Percentiles rank a stretch among this genome's conserved stretches.
Evolutionary conservation across 1,140 invertebrate genomes (phyloP).

Genomic region (Drosophila sturtevanti): DNA sequence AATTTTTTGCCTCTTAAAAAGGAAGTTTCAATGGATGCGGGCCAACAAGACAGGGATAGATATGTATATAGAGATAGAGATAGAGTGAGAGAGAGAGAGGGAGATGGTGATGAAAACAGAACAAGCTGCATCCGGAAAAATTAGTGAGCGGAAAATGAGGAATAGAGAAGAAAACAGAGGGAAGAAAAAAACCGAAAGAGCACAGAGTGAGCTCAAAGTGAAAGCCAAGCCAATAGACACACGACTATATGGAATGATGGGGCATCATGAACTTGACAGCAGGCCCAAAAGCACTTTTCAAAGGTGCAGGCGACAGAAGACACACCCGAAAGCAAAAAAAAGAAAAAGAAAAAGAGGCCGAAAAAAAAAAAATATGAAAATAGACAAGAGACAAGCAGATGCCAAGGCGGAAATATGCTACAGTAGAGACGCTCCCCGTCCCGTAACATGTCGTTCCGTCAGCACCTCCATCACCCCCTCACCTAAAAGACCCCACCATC

Average conservation of each 20-base stretch:
- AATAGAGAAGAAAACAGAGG: neutral
- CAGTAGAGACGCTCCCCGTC: constrained; percentile 33
- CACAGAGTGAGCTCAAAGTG: constrained; percentile 56
- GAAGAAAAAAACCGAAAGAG: constrained; percentile 42
- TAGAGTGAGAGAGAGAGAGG: neutral
- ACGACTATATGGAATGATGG: neutral
- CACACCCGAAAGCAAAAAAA: constrained; percentile 49
- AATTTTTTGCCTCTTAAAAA: constrained; percentile 39
- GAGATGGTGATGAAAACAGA: constrained; percentile 19
- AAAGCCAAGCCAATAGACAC: constrained; percentile 59
- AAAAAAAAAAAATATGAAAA: constrained; percentile 25
- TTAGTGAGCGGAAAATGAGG: constrained; percentile 70
- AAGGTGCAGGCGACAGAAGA: constrained; percentile 51
- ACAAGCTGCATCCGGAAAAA: constrained; percentile 74
- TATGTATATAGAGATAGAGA: neutral
- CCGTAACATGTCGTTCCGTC: neutral
- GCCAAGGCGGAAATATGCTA: constrained; percentile 53
- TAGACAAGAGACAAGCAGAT: constrained; percentile 40
- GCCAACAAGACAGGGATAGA: constrained; percentile 27
- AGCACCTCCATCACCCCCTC: neutral
- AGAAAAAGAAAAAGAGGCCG: neutral
- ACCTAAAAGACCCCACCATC: neutral
- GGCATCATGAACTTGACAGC: constrained; percentile 11
- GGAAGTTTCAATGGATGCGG: constrained; percentile 55
- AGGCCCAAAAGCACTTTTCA: constrained; percentile 33